These are phyloP conservation scores for Pionites leucogaster DNA, from an alignment of 2,113 vertebrate species.

Conservation along the genomic window DNA sequence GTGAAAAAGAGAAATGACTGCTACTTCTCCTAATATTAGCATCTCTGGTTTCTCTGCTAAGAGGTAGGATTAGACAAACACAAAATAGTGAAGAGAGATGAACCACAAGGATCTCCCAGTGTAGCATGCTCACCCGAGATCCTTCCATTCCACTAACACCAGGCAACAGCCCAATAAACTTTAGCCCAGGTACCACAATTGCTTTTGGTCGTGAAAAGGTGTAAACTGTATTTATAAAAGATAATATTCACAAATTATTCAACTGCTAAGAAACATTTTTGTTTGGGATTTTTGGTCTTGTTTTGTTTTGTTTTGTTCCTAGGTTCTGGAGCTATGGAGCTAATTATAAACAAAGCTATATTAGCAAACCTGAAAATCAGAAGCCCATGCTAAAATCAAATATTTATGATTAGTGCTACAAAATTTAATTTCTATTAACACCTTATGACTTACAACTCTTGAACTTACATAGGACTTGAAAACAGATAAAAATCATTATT, in stretches of 20 bases:
- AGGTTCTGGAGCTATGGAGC: fast-evolving
- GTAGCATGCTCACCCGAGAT: neutral
- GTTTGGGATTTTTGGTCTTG: neutral
- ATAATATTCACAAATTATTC: neutral
- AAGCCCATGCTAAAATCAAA: neutral
- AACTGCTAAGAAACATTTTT: neutral
- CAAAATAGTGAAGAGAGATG: neutral
- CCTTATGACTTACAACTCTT: neutral
- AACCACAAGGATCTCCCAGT: neutral
- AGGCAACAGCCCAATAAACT: neutral
- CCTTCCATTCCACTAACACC: neutral
- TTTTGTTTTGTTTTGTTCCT: neutral
- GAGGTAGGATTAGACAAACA: neutral
- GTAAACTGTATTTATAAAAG: neutral
- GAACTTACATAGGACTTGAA: neutral
- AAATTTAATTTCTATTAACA: neutral
- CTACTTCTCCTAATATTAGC: neutral
- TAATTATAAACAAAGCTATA: neutral
- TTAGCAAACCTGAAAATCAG: neutral
- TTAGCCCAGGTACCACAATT: neutral
- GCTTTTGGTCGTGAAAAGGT: neutral
- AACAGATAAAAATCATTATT: neutral
- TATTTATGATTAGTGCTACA: neutral
- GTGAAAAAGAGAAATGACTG: neutral
- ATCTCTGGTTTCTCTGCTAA: neutral